Evolutionary conservation across 1,140 invertebrate genomes (phyloP), one percentile per base, ranked within the genome.

Genomic region (Panulirus ornatus): DNA sequence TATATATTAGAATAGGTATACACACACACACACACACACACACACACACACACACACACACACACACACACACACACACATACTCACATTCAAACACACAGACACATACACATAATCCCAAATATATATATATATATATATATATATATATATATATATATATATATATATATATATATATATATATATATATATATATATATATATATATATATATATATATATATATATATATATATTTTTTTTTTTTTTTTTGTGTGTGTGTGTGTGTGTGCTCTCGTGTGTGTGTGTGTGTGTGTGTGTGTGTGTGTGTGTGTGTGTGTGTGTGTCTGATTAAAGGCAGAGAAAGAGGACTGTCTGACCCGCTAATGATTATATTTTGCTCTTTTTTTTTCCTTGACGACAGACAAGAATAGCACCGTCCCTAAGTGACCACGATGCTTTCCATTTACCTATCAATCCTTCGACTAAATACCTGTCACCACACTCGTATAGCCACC

Each of bases 291-390:
- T 71, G 27, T 71, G 70, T 71, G 70, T 71, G 70, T 71, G 27
- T 71, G 70, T 71, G 27, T 71, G 70, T 71, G 70, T 71, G 70
- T 71, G 70, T 71, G 70, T 71, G 70, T 71, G 70, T 71, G 70
- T 71, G 70, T 71, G 27, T 71, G 27, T 71, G 70, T 71, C 63
- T 8, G 9, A 58, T 58, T 58, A 58, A 22, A 58, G 51, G 22
- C 22, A 58, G 11, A 58, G 51, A 58, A 58, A 22, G 22, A 58
- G 22, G 11, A 58, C 51, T 58, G 11, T 58, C 51, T 58, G 11
- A 11, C 51, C 22, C 51, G 11, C 51, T 58, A 11, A 11, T 58
- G 11, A 11, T 58, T 11, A 22, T 58, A 11, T 58, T 22, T 22
- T 58, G 11, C 51, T 58, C 22, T 58, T 22, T 22, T 58, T 58